Percentiles rank a stretch among this genome's conserved stretches.
Conservation (phyloP, 2,113 vertebrate genomes). For the Phylloscopus whistleri region DNA sequence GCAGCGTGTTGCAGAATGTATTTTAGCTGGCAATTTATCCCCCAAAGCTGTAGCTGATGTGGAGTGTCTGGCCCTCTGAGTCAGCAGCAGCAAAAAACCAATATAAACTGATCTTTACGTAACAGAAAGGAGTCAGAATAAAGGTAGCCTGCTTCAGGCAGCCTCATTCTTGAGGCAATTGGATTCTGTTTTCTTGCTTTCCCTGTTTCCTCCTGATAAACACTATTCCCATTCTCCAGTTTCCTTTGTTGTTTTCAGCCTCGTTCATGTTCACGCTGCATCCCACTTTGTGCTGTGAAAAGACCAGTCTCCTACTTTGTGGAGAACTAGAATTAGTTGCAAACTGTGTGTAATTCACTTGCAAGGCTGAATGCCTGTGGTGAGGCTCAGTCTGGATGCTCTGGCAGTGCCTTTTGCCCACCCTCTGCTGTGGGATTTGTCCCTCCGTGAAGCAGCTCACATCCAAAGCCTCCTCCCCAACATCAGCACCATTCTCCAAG, state of each 20-base stretch:
- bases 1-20: background rate
- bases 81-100: background rate
- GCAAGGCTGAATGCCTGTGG: rapidly evolving
- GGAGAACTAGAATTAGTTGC: background rate
- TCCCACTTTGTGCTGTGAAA: background rate
- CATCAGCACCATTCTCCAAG: background rate
- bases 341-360: background rate
- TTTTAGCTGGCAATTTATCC: background rate
- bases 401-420: background rate
- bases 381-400: background rate
- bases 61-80: background rate
- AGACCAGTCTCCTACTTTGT: background rate
- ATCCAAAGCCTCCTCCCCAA: background rate
- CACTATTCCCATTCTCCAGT: background rate
- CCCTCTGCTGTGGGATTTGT: background rate
- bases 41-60: background rate
- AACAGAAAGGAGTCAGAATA: background rate
- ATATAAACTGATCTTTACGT: background rate
- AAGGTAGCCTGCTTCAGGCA: background rate
- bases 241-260: background rate
- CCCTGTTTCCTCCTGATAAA: background rate
- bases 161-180: background rate
- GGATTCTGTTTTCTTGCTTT: background rate
- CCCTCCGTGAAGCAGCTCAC: background rate
- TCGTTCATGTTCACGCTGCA: background rate